phyloP scores from a whole-genome alignment of 2,888 invertebrate genomes.

The Scaptomyza parva region DNA sequence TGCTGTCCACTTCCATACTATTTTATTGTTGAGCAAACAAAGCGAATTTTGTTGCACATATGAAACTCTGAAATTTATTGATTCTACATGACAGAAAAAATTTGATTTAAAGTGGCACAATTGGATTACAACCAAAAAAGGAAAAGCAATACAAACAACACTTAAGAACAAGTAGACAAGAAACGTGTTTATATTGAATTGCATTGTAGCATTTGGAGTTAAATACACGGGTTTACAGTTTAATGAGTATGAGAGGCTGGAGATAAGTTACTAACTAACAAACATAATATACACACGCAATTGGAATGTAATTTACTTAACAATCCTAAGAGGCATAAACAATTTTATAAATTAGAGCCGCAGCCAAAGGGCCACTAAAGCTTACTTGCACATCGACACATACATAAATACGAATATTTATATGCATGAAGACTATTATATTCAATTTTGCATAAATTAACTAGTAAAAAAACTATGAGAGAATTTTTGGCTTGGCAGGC shows the following conservation, averaged over 20 bases:
- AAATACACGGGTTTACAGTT: conserved; percentile 28
- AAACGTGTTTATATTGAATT: conserved; percentile 27
- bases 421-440: conserved; percentile 34
- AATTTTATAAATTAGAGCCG: conserved; percentile 51
- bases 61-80: conserved; percentile 57
- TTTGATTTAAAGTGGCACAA: conserved; percentile 28
- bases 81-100: conserved; percentile 28
- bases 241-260: conserved; percentile 66
- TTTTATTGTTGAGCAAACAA: conserved; percentile 62
- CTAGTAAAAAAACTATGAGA: conserved; percentile 38
- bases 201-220: conserved; percentile 17
- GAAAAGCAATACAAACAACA: background rate
- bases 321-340: conserved; percentile 37
- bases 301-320: conserved; percentile 64
- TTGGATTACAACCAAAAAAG: conserved; percentile 30
- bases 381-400: conserved; percentile 47
- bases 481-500: conserved; percentile 48
- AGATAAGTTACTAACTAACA: conserved; percentile 56
- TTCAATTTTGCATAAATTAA: conserved; percentile 55
- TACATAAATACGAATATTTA: background rate
- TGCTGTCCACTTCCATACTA: conserved; percentile 46
- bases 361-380: conserved; percentile 58
- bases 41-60: conserved; percentile 55
- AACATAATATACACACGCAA: conserved; percentile 59
- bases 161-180: background rate